phyloP scores from a whole-genome alignment of 2,797 vertebrate genomes.

The Pygocentrus nattereri region DNA sequence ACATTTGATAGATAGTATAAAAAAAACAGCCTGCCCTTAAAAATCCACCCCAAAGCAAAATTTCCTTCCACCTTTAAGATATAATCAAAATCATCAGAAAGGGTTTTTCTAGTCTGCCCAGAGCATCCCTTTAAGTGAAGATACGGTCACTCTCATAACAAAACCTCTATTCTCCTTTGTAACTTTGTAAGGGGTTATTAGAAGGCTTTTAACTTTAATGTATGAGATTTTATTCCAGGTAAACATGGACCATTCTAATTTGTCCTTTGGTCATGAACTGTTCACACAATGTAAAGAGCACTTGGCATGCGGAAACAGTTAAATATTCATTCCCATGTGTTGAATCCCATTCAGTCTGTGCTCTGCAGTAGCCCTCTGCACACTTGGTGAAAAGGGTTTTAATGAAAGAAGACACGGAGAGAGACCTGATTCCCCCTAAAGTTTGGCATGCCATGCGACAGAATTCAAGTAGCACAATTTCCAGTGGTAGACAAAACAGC shows the following conservation, averaged over 20 bases:
- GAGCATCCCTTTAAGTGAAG: no score
- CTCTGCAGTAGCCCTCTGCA: neutral
- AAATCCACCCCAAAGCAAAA: no score
- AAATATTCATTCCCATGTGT: neutral
- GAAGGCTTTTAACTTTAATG: no score
- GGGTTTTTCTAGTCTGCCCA: no score
- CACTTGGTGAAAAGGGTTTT: neutral
- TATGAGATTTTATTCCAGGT: neutral
- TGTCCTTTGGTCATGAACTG: neutral
- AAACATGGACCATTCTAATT: neutral
- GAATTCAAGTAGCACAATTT: constrained; percentile 32
- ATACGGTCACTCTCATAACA: no score
- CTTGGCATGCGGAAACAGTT: neutral
- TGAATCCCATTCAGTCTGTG: neutral
- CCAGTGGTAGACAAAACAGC: neutral
- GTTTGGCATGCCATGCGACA: constrained; percentile 52
- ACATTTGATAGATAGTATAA: no score
- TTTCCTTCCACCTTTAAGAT: no score
- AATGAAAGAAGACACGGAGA: neutral
- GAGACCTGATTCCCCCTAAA: neutral
- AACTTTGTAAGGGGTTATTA: no score
- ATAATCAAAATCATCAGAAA: no score
- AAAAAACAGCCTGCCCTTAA: no score
- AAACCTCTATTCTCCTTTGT: no score
- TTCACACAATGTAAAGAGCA: neutral